phyloP scores from a whole-genome alignment of 2,113 vertebrate genomes.

The Bolborhynchus lineola region DNA sequence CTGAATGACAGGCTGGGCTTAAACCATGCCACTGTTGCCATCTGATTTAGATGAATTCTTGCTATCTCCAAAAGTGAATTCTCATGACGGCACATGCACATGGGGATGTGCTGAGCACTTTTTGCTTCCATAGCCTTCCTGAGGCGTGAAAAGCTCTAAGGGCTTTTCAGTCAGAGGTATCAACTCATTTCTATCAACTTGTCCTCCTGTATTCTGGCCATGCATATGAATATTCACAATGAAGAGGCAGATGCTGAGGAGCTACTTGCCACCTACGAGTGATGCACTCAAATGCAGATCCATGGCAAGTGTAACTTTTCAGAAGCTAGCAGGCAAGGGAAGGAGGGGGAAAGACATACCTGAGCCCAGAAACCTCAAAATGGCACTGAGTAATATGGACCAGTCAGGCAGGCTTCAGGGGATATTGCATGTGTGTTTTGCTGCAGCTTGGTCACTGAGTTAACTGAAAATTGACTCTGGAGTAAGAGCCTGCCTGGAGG shows the following conservation, averaged over 20 bases:
- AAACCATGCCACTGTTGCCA: not conserved
- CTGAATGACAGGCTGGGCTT: no score
- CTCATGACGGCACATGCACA: rapidly evolving
- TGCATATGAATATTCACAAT: rapidly evolving
- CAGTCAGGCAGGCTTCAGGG: not conserved
- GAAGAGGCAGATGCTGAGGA: not conserved
- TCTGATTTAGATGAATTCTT: not conserved
- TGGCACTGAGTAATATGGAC: not conserved
- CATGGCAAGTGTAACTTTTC: not conserved
- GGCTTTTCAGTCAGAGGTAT: not conserved
- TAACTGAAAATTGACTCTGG: not conserved
- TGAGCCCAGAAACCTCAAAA: not conserved
- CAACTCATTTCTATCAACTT: not conserved
- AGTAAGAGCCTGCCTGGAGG: not conserved
- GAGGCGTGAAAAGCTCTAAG: not conserved
- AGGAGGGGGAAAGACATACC: not conserved
- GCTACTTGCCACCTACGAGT: not conserved
- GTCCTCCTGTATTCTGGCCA: not conserved
- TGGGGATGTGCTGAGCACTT: not conserved
- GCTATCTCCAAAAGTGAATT: not conserved
- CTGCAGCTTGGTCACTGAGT: not conserved
- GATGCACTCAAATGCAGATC: not conserved
- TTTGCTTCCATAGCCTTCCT: not conserved
- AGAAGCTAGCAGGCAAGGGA: not conserved
- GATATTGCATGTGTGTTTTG: not conserved